Evolutionary conservation across 23 tunicate genomes (phyloP).

Genomic region (Clavelina lepadiformis): DNA sequence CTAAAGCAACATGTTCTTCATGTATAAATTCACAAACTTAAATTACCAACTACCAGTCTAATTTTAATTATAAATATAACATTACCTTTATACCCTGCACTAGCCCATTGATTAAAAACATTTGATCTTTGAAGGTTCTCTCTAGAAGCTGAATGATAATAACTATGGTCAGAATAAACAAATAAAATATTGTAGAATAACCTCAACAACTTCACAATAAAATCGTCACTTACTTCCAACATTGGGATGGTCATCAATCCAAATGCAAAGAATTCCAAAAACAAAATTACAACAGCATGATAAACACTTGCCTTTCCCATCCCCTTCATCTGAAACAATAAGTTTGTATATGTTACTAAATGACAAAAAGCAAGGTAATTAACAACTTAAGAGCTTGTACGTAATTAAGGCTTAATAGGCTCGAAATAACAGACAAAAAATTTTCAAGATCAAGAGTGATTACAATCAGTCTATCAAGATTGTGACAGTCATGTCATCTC

Average conservation of each 20-base stretch:
- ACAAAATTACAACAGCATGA: conserved; percentile 95
- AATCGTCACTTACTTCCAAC: conserved; percentile 79
- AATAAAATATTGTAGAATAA: neutral
- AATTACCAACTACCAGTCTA: too few species aligned
- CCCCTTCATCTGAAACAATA: conserved; percentile 71
- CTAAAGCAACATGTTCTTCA: too few species aligned
- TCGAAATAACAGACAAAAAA: too few species aligned
- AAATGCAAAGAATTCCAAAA: conserved; percentile 99
- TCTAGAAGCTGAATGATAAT: conserved; percentile 47
- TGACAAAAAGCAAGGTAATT: too few species aligned
- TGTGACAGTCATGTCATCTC: too few species aligned
- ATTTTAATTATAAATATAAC: neutral
- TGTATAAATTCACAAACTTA: too few species aligned
- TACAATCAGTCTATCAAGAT: too few species aligned
- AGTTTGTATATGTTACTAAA: too few species aligned
- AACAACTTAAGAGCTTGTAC: too few species aligned
- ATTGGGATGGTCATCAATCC: conserved; percentile 92
- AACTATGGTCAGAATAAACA: neutral
- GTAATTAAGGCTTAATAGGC: too few species aligned
- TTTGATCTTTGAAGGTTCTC: conserved; percentile 74
- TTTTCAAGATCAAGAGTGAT: too few species aligned
- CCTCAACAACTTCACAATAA: neutral
- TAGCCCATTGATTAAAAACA: conserved; percentile 87
- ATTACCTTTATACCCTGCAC: conserved; percentile 94
- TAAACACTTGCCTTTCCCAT: conserved; percentile 89